Base-by-base conservation (phyloP, 2,888 invertebrate genomes). In the Tachina lurida region DNA sequence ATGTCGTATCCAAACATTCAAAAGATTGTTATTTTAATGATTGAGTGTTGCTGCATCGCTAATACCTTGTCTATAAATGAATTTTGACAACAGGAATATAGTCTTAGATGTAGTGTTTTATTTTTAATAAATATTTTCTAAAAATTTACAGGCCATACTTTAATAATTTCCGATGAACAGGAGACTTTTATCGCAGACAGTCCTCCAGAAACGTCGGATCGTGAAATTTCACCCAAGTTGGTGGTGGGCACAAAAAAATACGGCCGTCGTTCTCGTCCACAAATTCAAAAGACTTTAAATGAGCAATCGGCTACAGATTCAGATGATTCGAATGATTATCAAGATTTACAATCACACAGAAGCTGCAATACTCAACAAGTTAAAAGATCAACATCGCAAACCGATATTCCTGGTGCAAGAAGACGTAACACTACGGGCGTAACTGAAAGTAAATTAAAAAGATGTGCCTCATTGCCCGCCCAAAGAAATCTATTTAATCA, bases 201-300 rank as follows among this genome's bases (percentile, higher is more conserved):
- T 88, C 94, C 94, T 87, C 89, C 89, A 43, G 92, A 92, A 71
- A 94, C 94, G 9, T 95, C 95, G 0, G 95, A 95, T 87, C 94
- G 96, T 54, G 96, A 96, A 92, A 95, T 96, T 13, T 95, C 95
- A 1, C 96, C 96, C 5, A 96, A 95, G 90, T 95, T 95, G 87
- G 94, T 96, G 0, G 95, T 95, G 89, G 96, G 96, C 2, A 94
- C 95, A 39, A 96, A 96, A 90, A 96, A 96, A 91, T 96, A 96
- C 92, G 96, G 96, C 0, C 94, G 96, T 0, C 93, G 96, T 65
- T 96, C 96, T 3, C 94, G 95, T 56, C 96, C 96, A 13, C 94
- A 94, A 86, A 91, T 90, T 62, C 92, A 93, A 62, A 75, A 73
- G 12, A 84, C 22, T n/a, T 92, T 91, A 68, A 89, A 91, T 45